Evolutionary conservation across 2,113 vertebrate species (phyloP), one percentile per base, ranked within the genome.

Genomic region (Gambusia holbrooki): DNA sequence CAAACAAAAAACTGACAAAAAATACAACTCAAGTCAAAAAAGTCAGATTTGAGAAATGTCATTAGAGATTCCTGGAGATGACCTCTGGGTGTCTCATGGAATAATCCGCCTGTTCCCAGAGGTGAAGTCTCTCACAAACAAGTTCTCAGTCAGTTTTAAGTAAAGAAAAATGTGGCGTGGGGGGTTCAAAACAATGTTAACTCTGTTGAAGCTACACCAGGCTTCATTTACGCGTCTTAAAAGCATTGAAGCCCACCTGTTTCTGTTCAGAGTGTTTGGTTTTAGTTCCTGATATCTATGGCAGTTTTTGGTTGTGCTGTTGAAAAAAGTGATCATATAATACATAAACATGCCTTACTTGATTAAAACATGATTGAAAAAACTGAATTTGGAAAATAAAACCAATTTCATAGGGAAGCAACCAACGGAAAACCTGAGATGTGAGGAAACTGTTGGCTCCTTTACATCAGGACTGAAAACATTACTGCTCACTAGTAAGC

Each of bases 1-100:
- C 65, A 72, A 68, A 67, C 64, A 72, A 25, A 28, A 63, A 11
- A 37, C 10, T 37, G 29, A 62, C 67, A 71, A 76, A 76, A 74
- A 42, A 28, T 9, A 8, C 7, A n/a, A 42, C 17, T 63, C 30
- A 12, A 29, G 61, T 29, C 76, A 28, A 80, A 7, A 2, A 35
- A 25, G 74, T 65, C 51, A 51, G 28, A 66, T 58, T 54, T 40
- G 67, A 30, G 45, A 25, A 69, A 64, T 22, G 29, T 0, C 1
- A 35, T 71, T 35, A 35, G 19, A 40, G 60, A 5, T 74, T 66
- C 35, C 14, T 3, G 14, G 13, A 65, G 13, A 22, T 62, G 62
- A 29, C 51, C 25, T 61, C 62, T 9, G 42, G 69, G 45, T 65
- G 30, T 73, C 42, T 35, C 27, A 10, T 28, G 68, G 48, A 40